Base-by-base conservation (phyloP, 2,797 vertebrate species). In the Lepilemur septentrionalis region DNA sequence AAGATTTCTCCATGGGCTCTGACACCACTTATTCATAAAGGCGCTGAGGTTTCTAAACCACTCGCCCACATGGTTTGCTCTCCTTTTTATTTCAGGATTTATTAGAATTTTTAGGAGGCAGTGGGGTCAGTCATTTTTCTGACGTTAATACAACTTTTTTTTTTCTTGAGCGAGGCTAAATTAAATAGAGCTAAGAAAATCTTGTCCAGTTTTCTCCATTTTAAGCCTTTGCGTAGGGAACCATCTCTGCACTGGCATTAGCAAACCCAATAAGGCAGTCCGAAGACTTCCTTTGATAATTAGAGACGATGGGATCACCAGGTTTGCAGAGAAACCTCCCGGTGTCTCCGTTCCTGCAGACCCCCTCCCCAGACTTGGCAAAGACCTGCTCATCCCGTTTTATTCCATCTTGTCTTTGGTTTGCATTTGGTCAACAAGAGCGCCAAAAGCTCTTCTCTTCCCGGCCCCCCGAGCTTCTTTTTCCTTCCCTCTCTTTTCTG, bases 231-330 rank as follows among this genome's bases (percentile, higher is more conserved):
- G 78, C 13, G 14, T 0, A 89, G 72, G 23, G 46, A 63, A 59
- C 32, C 25, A 35, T 73, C 25, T 63, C 38, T 63, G n/a, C n/a
- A 52, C 81, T 61, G 89, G 67, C 30, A 41, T 61, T 23, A 5
- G 17, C 20, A 76, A 89, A 61, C 25, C 72, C 72, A 82, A 35
- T 93, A 70, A 97, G 97, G 97, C 4, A 95, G 95, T 97, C 97
- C 98, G 96, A 98, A 95, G 98, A 98, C 97, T 96, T 98, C 97
- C 97, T 87, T 89, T 73, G 86, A 82, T 55, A 1, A 2, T 70
- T 73, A 95, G 73, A 76, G 84, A 50, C 41, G 96, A 97, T 78
- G 94, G 79, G 94, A 93, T 46, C 83, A 94, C 57, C 86, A 83
- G 35, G 2, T 72, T 78, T 81, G 15, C 84, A 55, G 57, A 93